Percentiles rank a stretch among this genome's conserved stretches.
Conservation (phyloP, 2,888 invertebrate genomes). For the Pseudoips prasinana region DNA sequence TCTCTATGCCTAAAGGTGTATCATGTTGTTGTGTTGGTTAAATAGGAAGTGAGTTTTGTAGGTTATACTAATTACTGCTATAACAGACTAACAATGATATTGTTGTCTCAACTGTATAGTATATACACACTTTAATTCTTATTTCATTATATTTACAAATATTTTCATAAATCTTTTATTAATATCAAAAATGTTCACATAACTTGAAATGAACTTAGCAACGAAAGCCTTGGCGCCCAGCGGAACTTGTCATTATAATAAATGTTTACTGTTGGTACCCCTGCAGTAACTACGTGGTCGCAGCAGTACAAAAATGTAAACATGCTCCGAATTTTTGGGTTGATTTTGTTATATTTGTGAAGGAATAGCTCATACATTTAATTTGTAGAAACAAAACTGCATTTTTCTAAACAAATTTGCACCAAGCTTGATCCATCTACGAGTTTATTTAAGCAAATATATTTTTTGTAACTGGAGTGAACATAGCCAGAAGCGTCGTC, state of each 20-base stretch:
- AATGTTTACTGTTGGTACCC: constrained; percentile 53
- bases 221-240: constrained; percentile 67
- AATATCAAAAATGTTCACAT: neutral
- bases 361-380: constrained; percentile 20
- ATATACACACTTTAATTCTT: neutral
- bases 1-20: too few relatives aligned
- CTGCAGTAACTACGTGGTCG: constrained; percentile 78
- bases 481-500: constrained; percentile 79
- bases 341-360: constrained; percentile 38
- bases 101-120: neutral
- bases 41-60: neutral
- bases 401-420: neutral
- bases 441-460: constrained; percentile 38
- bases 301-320: constrained; percentile 75
- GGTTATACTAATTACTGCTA: too few relatives aligned
- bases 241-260: constrained; percentile 56
- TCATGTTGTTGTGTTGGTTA: neutral
- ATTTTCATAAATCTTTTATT: neutral
- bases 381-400: constrained; percentile 10
- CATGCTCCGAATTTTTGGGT: constrained; percentile 62
- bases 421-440: constrained; percentile 16
- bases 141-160: neutral
- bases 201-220: constrained; percentile 46
- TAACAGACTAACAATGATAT: too few relatives aligned
- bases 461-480: constrained; percentile 73